phyloP scores from a whole-genome alignment of 2,888 invertebrate species.

The Zygaena filipendulae region DNA sequence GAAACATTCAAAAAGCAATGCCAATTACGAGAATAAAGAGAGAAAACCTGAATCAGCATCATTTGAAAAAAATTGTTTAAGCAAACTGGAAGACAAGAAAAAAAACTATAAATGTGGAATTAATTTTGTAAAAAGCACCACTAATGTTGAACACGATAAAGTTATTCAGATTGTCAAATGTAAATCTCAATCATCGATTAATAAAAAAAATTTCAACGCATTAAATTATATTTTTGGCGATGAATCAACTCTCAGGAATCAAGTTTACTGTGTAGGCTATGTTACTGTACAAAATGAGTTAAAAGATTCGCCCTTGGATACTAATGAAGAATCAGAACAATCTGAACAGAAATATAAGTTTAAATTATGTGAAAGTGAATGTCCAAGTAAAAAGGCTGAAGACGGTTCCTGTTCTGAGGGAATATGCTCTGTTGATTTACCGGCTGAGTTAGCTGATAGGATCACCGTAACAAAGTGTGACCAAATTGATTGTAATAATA shows the following conservation, averaged over 20 bases:
- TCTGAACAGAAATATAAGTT: conserved; percentile 16
- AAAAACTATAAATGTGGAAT: conserved; percentile 4
- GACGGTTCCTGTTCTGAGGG: conserved; percentile 21
- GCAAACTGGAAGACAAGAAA: no score
- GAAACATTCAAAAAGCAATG: no score
- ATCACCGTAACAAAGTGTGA: conserved; percentile 34
- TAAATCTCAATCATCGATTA: conserved; percentile 29
- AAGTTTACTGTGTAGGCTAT: conserved; percentile 42
- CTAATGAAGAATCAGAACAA: conserved; percentile 3
- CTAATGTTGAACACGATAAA: no score
- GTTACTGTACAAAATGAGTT: conserved; percentile 36
- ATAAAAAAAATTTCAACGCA: conserved; percentile 23
- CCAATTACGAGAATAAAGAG: no score
- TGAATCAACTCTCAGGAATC: conserved; percentile 20
- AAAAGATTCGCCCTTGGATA: conserved; percentile 13
- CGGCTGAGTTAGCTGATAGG: no score
- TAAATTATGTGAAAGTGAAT: conserved; percentile 25
- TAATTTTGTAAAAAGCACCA: conserved; percentile 26
- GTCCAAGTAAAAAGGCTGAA: conserved; percentile 18
- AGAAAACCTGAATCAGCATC: no score
- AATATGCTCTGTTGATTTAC: conserved; percentile 27
- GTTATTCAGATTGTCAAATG: no score
- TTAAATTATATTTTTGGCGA: conserved; percentile 40
- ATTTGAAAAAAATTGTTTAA: no score
- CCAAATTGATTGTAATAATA: conserved; percentile 27